phyloP scores from a whole-genome alignment of 2,113 vertebrate species.

The Hemiscyllium ocellatum region DNA sequence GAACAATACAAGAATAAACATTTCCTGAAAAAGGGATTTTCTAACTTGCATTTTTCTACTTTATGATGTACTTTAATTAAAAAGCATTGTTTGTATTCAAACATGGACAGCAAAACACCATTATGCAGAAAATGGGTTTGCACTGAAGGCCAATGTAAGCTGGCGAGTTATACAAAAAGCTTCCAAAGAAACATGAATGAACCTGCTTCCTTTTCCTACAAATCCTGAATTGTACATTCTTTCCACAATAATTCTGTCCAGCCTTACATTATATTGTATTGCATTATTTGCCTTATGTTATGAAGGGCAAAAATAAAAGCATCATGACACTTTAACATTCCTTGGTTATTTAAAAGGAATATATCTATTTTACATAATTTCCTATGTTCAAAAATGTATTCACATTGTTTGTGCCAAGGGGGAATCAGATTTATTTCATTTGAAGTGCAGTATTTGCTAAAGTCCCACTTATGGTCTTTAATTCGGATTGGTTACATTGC shows the following conservation, averaged over 20 bases:
- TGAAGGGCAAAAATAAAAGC: not conserved
- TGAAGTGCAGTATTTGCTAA: not conserved
- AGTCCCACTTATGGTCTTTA: not conserved
- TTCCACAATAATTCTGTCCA: not conserved
- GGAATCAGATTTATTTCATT: slow-evolving; percentile 7
- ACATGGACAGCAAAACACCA: too few species aligned
- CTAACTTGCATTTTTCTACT: too few species aligned
- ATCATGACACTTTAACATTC: not conserved
- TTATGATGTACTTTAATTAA: too few species aligned
- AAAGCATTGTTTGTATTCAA: too few species aligned
- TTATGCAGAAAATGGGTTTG: too few species aligned
- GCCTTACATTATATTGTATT: not conserved
- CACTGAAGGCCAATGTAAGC: too few species aligned
- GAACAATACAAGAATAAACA: too few species aligned
- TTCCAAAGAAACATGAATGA: too few species aligned
- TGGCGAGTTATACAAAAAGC: too few species aligned
- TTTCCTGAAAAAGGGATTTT: too few species aligned
- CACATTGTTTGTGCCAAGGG: not conserved
- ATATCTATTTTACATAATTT: not conserved
- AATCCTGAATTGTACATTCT: not conserved
- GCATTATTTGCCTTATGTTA: not conserved
- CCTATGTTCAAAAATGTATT: not conserved
- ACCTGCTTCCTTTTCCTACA: too few species aligned
- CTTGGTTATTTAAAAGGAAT: not conserved
- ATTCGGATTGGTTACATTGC: not conserved